These are phyloP conservation scores for Cephalopholis sonnerati DNA, from an alignment of 2,113 vertebrate species.

Conservation along the genomic window DNA sequence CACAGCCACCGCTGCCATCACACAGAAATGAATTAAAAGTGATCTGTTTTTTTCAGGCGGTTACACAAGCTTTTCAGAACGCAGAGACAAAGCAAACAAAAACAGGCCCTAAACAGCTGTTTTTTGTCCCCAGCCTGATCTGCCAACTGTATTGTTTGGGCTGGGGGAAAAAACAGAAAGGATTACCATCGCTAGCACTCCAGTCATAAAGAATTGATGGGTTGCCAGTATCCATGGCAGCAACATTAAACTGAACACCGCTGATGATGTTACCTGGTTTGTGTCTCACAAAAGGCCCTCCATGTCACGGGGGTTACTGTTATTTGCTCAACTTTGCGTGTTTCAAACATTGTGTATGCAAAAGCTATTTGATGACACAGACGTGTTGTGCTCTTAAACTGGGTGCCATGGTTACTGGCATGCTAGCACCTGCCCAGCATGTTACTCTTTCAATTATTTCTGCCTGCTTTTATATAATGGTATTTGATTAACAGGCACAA, in stretches of 20 bases:
- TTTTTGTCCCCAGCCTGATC: slow-evolving; percentile 79
- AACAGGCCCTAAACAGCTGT: slow-evolving; percentile 81
- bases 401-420: slow-evolving; percentile 88
- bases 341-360: slow-evolving; percentile 86
- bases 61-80: slow-evolving; percentile 81
- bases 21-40: slow-evolving; percentile 82
- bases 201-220: slow-evolving; percentile 84
- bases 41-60: slow-evolving; percentile 77
- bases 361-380: slow-evolving; percentile 87
- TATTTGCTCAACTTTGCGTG: slow-evolving; percentile 90
- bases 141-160: slow-evolving; percentile 80
- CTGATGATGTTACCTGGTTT: slow-evolving; percentile 84
- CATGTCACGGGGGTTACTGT: slow-evolving; percentile 81
- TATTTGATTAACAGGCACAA: slow-evolving; percentile 87
- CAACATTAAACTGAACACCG: slow-evolving; percentile 83
- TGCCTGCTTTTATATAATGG: slow-evolving; percentile 85
- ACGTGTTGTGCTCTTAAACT: slow-evolving; percentile 79
- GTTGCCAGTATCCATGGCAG: slow-evolving; percentile 87
- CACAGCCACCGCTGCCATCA: slow-evolving; percentile 81
- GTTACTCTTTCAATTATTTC: slow-evolving; percentile 85
- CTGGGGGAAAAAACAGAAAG: slow-evolving; percentile 62
- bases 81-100: slow-evolving; percentile 82
- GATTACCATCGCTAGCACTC: slow-evolving; percentile 82
- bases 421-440: slow-evolving; percentile 91
- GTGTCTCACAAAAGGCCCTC: slow-evolving; percentile 84